Conservation (phyloP, 2,113 vertebrate species). For the Vulpes lagopus region DNA sequence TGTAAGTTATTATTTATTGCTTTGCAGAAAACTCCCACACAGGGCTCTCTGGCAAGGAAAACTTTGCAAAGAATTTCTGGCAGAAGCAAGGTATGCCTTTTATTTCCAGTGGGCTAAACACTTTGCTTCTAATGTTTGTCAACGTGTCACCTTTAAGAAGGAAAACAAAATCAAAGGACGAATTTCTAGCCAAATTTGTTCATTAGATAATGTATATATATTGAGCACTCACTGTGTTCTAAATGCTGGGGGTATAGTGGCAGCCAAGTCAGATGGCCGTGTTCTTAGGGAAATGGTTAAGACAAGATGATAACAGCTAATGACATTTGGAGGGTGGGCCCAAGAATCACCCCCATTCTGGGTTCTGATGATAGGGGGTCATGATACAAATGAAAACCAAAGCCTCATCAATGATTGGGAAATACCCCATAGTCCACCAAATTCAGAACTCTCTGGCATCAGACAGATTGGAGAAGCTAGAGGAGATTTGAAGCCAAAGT, state of each 20-base stretch:
- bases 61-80: slow-evolving; percentile 68
- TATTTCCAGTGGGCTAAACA: slow-evolving; percentile 66
- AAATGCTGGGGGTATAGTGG: not conserved
- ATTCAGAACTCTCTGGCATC: not conserved
- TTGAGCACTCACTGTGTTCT: not conserved
- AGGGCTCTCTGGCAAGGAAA: slow-evolving; percentile 63
- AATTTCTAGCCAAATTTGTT: slow-evolving; percentile 48
- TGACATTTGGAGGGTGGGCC: not conserved
- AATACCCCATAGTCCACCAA: not conserved
- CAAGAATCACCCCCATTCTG: not conserved
- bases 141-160: slow-evolving; percentile 60
- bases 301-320: not conserved
- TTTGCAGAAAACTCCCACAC: slow-evolving; percentile 75
- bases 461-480: not conserved
- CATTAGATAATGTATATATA: not conserved
- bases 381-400: not conserved
- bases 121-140: slow-evolving; percentile 73
- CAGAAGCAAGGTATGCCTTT: slow-evolving; percentile 66
- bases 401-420: not conserved
- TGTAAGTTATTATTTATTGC: slow-evolving; percentile 76
- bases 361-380: not conserved
- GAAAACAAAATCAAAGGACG: slow-evolving; percentile 68
- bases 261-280: not conserved
- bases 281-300: not conserved
- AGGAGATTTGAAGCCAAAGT: not conserved